phyloP scores from a whole-genome alignment of 92 coral and sea anemone genomes.

The Palythoa grandis region DNA sequence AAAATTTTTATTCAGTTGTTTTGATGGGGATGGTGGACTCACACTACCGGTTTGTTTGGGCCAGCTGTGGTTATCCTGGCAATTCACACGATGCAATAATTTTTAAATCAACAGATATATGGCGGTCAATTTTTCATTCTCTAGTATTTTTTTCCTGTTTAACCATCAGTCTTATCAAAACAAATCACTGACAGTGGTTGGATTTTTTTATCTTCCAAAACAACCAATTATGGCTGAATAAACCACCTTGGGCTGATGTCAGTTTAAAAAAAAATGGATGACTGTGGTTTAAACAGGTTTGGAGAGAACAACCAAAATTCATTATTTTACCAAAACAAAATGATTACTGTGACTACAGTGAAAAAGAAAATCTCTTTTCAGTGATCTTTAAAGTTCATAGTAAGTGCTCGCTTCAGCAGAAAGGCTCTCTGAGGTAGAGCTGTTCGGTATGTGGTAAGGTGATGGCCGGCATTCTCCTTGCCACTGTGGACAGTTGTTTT shows the following conservation, averaged over 20 bases:
- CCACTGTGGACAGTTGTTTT: slow-evolving; percentile 28
- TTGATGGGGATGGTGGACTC: too few species aligned
- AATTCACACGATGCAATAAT: too few species aligned
- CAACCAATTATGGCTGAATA: slow-evolving; percentile 17
- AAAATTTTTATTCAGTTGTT: too few species aligned
- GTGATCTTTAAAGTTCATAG: slow-evolving; percentile 17
- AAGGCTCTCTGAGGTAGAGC: slow-evolving; percentile 29
- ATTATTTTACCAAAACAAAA: slow-evolving; percentile 18
- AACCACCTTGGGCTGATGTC: slow-evolving; percentile 13
- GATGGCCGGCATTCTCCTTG: slow-evolving; percentile 24
- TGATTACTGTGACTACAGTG: slow-evolving; percentile 8
- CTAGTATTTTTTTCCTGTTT: slow-evolving; percentile 16
- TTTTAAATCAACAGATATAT: too few species aligned
- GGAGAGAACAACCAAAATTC: slow-evolving; percentile 7
- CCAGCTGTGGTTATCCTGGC: too few species aligned
- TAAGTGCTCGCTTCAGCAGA: slow-evolving; percentile 11
- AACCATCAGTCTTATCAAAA: slow-evolving; percentile 4
- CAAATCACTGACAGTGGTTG: slow-evolving; percentile 23
- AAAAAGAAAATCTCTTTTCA: slow-evolving; percentile 16
- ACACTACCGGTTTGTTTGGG: too few species aligned
- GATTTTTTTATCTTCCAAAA: slow-evolving; percentile 21
- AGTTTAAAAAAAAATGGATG: slow-evolving; percentile 8
- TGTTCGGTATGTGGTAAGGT: slow-evolving; percentile 14
- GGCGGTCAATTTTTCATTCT: slow-evolving; percentile 8
- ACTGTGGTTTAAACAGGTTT: slow-evolving; percentile 13